Conservation (phyloP, 2,888 invertebrate genomes). For the Hyles lineata region DNA sequence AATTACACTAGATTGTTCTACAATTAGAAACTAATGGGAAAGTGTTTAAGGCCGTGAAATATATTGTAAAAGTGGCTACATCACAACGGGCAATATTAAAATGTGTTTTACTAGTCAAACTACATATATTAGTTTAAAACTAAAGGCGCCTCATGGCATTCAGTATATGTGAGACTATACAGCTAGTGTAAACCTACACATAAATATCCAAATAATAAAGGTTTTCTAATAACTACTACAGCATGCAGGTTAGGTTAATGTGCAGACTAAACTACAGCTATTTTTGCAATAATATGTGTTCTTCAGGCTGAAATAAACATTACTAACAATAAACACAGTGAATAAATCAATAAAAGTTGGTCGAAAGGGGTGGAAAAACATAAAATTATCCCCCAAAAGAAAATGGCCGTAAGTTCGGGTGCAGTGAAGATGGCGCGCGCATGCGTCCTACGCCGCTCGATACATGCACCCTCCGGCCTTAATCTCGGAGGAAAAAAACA, state of each 20-base stretch:
- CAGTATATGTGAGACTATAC: not conserved
- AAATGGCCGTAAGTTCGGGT: slow-evolving; percentile 27
- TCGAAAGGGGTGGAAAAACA: slow-evolving; percentile 21
- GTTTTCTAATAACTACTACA: not conserved
- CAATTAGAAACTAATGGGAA: not conserved
- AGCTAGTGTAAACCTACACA: not conserved
- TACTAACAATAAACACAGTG: slow-evolving; percentile 3
- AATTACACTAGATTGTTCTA: not conserved
- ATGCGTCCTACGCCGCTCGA: slow-evolving; percentile 79
- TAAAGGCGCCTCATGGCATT: not conserved
- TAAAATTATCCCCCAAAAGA: slow-evolving; percentile 25
- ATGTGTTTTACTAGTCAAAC: not conserved
- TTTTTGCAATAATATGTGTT: not conserved
- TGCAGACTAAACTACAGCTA: not conserved
- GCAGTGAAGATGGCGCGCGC: slow-evolving; percentile 60
- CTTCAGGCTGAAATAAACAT: not conserved
- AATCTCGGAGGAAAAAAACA: slow-evolving; percentile 50
- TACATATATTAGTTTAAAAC: not conserved
- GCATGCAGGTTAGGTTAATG: slow-evolving; percentile 11
- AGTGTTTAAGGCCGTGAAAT: not conserved
- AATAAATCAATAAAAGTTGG: slow-evolving; percentile 5
- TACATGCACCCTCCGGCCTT: slow-evolving; percentile 76
- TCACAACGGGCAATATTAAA: not conserved
- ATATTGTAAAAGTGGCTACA: not conserved
- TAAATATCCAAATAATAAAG: not conserved